Evolutionary conservation across 1,140 invertebrate genomes (phyloP), one percentile per base, ranked within the genome.

Genomic region (Eueides isabella): DNA sequence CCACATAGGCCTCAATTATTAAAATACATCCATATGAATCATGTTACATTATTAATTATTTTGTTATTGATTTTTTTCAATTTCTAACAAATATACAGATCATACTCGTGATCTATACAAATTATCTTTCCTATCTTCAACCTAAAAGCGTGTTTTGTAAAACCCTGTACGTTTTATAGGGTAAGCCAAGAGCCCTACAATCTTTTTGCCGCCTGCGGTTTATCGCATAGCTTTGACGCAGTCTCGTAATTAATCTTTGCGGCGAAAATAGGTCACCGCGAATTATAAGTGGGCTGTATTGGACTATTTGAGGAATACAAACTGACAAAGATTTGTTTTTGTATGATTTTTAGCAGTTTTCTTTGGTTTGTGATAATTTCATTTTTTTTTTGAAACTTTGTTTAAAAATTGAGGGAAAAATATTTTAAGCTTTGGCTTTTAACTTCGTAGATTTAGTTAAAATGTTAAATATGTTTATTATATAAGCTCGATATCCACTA

Each of bases 181-280:
- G 72, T 69, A 68, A 74, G 72, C 61, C 72, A 33, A 74, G 72
- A 65, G 72, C 72, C 62, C 72, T 74, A 55, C 72, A 74, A 74
- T 74, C 67, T 74, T 74, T 74, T 74, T 69, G 67, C 72, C 72
- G 72, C 72, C 72, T 68, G 72, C 61, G 66, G 72, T 74, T 74
- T 74, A 74, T 74, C 72, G 67, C 72, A 55, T 74, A 68, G 72
- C 72, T 74, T 78, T 75, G 72, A 78, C 72, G 67, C 61, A 72
- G 69, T 74, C 72, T 72, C 68, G 72, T 78, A 78, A 78, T 78
- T 78, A 78, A 78, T 78, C 76, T 78, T 75, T 68, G 38, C 70
- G 30, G 72, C 66, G 65, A 65, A 78, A 72, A 69, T 78, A 65
- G 76, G 76, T 77, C 76, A 68, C 38, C 33, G 29, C 41, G 73